phyloP scores from a whole-genome alignment of 23 tunicate genomes.

The Corella eumyota region DNA sequence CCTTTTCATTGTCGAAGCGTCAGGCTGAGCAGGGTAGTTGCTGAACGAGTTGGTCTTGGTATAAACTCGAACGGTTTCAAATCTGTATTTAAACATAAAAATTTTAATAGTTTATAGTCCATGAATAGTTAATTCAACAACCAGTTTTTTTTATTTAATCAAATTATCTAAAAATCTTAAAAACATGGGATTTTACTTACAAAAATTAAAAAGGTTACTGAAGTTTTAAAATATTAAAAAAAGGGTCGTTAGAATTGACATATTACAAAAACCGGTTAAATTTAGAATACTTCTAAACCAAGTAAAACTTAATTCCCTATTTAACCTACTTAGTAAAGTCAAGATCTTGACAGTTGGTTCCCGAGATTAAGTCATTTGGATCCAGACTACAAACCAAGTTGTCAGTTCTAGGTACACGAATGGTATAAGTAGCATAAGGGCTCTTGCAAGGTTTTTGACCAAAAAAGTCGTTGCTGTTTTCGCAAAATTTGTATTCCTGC shows the following conservation, averaged over 20 bases:
- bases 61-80: conserved; percentile 5
- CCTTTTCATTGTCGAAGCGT: conserved; percentile 8
- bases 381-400: conserved; percentile 9
- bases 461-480: conserved; percentile 16
- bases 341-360: conserved; percentile 27
- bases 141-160: too few relatives aligned
- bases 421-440: conserved; percentile 20
- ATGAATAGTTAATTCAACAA: too few relatives aligned
- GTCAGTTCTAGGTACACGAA: conserved; percentile 14
- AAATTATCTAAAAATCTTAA: too few relatives aligned
- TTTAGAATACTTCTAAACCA: too few relatives aligned
- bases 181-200: too few relatives aligned
- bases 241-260: too few relatives aligned
- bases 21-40: conserved; percentile 19
- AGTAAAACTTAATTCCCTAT: too few relatives aligned
- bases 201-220: too few relatives aligned
- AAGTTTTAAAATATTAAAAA: too few relatives aligned
- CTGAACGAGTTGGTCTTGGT: conserved; percentile 20
- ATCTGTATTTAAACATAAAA: too few relatives aligned
- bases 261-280: too few relatives aligned
- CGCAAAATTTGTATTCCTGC: conserved; percentile 22
- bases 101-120: not conserved
- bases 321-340: conserved; percentile 17
- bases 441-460: conserved; percentile 31
- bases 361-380: conserved; percentile 20